Evolutionary conservation across 2,888 invertebrate species (phyloP).

Genomic region (Brachypalpus laphriformis): DNA sequence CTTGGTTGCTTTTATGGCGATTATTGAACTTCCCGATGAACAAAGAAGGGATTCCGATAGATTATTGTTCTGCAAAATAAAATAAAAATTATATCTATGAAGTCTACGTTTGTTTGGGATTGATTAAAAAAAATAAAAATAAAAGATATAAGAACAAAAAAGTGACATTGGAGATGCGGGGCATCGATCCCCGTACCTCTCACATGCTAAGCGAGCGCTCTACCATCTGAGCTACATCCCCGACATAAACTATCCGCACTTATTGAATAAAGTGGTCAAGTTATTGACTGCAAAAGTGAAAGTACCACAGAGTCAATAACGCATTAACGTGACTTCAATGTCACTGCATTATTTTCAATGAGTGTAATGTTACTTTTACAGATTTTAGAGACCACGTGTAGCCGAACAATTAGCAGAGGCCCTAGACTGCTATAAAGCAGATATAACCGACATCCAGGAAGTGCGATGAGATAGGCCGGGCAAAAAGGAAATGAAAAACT

Average conservation of each 20-base stretch:
- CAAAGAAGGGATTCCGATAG: slow-evolving; percentile 84
- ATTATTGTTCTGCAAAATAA: slow-evolving; percentile 84
- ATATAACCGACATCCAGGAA: no score
- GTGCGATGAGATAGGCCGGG: no score
- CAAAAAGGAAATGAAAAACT: no score
- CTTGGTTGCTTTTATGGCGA: slow-evolving; percentile 88
- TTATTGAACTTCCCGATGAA: slow-evolving; percentile 87
- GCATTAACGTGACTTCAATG: slow-evolving; percentile 27
- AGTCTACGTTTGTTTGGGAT: no score
- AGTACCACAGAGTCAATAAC: not conserved
- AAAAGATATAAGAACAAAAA: no score
- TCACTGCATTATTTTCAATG: not conserved
- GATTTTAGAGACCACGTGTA: not conserved
- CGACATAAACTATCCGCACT: slow-evolving; percentile 43
- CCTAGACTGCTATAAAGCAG: no score
- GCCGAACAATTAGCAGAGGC: slow-evolving; percentile 74
- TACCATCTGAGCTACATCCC: slow-evolving; percentile 83
- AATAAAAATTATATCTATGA: not conserved
- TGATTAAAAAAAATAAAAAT: no score
- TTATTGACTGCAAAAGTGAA: slow-evolving; percentile 16
- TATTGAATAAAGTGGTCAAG: not conserved
- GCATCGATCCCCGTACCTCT: slow-evolving; percentile 83
- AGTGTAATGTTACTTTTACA: not conserved
- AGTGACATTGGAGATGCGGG: slow-evolving; percentile 83
- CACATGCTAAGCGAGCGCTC: slow-evolving; percentile 83